phyloP scores from a whole-genome alignment of 2,797 vertebrate species.

The Schizopygopsis malacanthus region DNA sequence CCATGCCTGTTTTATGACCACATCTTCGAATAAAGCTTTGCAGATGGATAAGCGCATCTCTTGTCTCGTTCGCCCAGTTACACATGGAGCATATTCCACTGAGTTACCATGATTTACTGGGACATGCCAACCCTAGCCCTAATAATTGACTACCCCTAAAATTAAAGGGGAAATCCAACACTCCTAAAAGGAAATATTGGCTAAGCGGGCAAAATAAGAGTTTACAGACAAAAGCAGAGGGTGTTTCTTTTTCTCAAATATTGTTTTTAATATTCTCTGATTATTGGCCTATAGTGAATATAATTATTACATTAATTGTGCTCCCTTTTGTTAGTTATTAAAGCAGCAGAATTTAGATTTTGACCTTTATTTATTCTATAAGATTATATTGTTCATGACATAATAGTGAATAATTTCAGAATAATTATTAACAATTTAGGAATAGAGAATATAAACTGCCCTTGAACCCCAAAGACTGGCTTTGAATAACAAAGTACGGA shows the following conservation, averaged over 20 bases:
- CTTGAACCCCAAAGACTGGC: not conserved
- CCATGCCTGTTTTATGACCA: too few species aligned
- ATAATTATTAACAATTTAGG: too few species aligned
- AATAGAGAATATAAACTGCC: not conserved
- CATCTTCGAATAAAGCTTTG: too few species aligned
- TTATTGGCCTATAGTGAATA: not conserved
- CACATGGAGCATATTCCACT: not conserved
- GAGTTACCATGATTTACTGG: not conserved
- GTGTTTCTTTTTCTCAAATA: too few species aligned
- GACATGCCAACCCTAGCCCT: not conserved
- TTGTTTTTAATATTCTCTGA: too few species aligned
- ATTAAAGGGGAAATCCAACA: not conserved
- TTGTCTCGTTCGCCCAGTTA: too few species aligned
- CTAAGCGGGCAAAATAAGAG: too few species aligned
- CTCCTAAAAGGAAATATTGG: too few species aligned
- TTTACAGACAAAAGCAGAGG: not conserved
- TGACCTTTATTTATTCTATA: not conserved
- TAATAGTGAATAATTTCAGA: not conserved
- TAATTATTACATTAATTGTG: not conserved
- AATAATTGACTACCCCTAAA: not conserved
- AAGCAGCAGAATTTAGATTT: not conserved
- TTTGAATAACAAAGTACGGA: not conserved
- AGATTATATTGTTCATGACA: not conserved
- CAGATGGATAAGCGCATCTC: too few species aligned
- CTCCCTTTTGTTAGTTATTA: not conserved